Conservation (phyloP, 2,113 vertebrate genomes). For the Noturus placidus region DNA sequence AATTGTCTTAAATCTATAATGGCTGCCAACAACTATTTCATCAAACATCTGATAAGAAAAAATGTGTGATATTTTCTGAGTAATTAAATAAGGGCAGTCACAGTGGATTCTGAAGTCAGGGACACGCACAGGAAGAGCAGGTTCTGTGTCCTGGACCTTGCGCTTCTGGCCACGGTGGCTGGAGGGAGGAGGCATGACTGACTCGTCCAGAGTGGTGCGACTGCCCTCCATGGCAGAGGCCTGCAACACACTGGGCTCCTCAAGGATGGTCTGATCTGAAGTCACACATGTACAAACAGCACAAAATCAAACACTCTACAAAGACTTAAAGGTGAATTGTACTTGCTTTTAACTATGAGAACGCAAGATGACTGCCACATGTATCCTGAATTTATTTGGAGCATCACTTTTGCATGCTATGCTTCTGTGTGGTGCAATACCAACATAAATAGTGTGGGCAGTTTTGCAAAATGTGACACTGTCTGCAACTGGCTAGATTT, state of each 20-base stretch:
- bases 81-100: neutral
- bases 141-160: conserved; percentile 85
- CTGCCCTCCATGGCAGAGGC: conserved; percentile 91
- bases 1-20: neutral
- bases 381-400: neutral
- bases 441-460: neutral
- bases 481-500: neutral
- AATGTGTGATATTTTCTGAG: neutral
- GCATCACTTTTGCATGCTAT: neutral
- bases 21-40: neutral
- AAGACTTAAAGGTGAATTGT: neutral
- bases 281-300: conserved; percentile 17
- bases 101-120: neutral
- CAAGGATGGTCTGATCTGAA: conserved; percentile 91
- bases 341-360: neutral
- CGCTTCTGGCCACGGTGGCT: conserved; percentile 88
- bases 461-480: neutral
- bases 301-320: neutral
- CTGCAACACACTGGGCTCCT: conserved; percentile 90
- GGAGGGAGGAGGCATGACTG: conserved; percentile 92
- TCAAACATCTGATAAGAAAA: neutral
- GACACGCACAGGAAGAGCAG: conserved; percentile 80
- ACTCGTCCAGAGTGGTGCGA: conserved; percentile 88
- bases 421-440: neutral
- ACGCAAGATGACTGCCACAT: neutral